These are phyloP conservation scores for Natator depressus DNA, from an alignment of 2,113 vertebrate species.

Conservation along the genomic window DNA sequence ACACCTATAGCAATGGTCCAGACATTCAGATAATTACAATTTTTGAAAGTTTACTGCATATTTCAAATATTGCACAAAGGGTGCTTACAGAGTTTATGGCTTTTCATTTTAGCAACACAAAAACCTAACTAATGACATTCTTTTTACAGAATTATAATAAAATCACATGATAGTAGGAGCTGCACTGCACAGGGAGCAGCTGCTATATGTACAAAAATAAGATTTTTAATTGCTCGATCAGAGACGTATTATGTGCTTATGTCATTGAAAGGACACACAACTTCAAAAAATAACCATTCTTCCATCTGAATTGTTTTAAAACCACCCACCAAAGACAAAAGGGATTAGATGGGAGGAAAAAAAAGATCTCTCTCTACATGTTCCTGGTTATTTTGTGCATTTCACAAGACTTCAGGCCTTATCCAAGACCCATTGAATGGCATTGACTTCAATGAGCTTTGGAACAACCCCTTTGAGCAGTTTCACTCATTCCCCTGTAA, in stretches of 20 bases:
- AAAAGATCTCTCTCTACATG: not conserved
- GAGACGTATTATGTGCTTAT: rapidly evolving
- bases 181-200: not conserved
- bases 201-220: not conserved
- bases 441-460: not conserved
- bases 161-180: not conserved
- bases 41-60: not conserved
- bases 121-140: rapidly evolving
- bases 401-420: not conserved
- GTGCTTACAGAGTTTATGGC: not conserved
- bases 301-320: not conserved
- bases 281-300: not conserved
- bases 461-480: not conserved
- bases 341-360: not conserved
- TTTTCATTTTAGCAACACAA: not conserved
- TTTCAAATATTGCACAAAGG: not conserved
- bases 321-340: not conserved
- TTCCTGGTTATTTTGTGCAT: not conserved
- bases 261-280: not conserved
- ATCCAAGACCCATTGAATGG: not conserved
- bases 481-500: not conserved
- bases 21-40: not conserved
- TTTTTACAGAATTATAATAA: not conserved
- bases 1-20: not conserved
- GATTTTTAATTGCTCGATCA: rapidly evolving